phyloP scores from a whole-genome alignment of 2,888 invertebrate species.

The Dryobota labecula region DNA sequence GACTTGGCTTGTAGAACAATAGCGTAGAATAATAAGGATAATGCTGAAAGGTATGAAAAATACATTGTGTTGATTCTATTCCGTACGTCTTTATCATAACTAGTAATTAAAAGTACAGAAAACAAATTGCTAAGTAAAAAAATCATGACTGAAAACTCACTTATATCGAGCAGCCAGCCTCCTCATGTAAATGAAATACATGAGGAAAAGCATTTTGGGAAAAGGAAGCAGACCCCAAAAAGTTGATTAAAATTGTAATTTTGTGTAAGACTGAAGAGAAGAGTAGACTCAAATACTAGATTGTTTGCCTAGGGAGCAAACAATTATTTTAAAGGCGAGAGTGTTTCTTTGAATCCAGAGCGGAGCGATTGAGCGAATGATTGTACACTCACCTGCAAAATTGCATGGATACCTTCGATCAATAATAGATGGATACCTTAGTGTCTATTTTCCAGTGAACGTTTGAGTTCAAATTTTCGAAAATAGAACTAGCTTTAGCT shows the following conservation, averaged over 20 bases:
- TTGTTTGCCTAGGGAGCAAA: no score
- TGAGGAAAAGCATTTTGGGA: neutral
- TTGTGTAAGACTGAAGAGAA: neutral
- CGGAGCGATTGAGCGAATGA: no score
- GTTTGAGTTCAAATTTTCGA: no score
- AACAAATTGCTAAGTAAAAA: neutral
- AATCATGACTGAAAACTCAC: neutral
- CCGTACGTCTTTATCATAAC: neutral
- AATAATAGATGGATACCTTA: no score
- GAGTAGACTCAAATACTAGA: no score
- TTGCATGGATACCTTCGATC: no score
- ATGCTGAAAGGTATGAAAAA: slow-evolving; percentile 13
- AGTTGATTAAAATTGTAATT: neutral
- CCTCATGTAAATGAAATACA: no score
- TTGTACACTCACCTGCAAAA: no score
- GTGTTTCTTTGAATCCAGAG: no score
- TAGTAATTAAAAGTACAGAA: slow-evolving; percentile 2
- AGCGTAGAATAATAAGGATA: slow-evolving; percentile 44
- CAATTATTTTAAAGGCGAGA: no score
- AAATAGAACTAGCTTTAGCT: no score
- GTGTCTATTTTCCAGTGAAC: no score
- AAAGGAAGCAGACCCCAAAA: neutral
- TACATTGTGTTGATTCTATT: slow-evolving; percentile 7
- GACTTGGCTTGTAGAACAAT: slow-evolving; percentile 40
- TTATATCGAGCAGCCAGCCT: neutral